Base-by-base conservation (phyloP, 2,888 invertebrate species). In the Hydropsyche betteni region DNA sequence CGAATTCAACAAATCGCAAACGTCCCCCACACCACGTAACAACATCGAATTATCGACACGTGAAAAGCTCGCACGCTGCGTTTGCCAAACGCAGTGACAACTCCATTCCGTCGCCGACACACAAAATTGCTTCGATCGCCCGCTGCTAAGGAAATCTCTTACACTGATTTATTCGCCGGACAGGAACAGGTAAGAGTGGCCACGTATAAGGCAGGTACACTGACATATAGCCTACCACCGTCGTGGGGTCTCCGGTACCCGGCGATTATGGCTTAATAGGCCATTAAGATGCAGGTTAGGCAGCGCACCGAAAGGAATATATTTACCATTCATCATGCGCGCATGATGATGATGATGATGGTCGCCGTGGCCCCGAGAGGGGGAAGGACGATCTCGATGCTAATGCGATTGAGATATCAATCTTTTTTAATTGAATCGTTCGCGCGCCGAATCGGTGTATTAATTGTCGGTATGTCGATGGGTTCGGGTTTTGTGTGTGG, bases 221-320 rank as follows among this genome's bases (percentile, higher is more conserved):
- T 10, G 3, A 44, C 4, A 44, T 4, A 10, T 10, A 44, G 10
- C 3, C 6, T 55, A 33, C 69, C 55, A 68, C 53, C 52, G 24
- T 50, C 38, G n/a, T 51, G 52, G 34, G 68, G 24, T 51, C 51
- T 69, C 44, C 14, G 58, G 69, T 58, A 44, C 69, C 36, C 38
- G 52, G 73, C 73, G 68, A 76, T 78, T 78, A 76, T 52, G 53
- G 58, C 75, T 75, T 78, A 78, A 78, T 78, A 74, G 76, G 61
- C 75, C 68, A 70, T 76, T 76, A 61, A 73, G 61, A 77, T 75
- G 74, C 74, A 53, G 68, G 70, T 12, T 44, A 64, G 74, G 74
- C 38, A 75, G 53, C 53, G n/a, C 70, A 73, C 64, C 69, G 50
- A 75, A 75, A 72, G 58, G 78, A 76, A 75, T 76, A 77, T 72